phyloP scores from a whole-genome alignment of 2,888 invertebrate species.

The Arctia plantaginis region DNA sequence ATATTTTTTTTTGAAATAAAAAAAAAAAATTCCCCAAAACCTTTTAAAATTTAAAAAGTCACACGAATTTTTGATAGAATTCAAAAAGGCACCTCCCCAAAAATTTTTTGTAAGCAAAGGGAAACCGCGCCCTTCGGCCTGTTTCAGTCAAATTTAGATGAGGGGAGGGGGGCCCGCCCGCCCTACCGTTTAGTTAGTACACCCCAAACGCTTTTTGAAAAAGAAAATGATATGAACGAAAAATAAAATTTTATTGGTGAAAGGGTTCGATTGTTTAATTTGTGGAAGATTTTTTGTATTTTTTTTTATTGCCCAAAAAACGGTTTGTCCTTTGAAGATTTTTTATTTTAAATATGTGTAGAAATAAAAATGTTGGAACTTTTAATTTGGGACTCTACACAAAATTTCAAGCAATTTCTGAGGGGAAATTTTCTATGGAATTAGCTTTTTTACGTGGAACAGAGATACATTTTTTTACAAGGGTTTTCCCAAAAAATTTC shows the following conservation, averaged over 20 bases:
- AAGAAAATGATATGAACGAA: constrained; percentile 44
- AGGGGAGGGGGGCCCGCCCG: constrained; percentile 63
- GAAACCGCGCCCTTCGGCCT: constrained; percentile 53
- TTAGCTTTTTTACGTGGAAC: neutral
- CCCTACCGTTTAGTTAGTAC: constrained; percentile 58
- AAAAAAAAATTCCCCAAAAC: constrained; percentile 16
- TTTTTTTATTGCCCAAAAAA: constrained; percentile 2
- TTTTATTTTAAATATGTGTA: constrained; percentile 5
- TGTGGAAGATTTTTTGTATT: constrained; percentile 23
- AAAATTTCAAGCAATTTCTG: neutral
- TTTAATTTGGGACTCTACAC: neutral
- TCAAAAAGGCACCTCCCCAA: constrained; percentile 50
- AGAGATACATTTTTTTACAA: neutral
- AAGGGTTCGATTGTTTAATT: constrained; percentile 43
- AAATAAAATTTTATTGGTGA: constrained; percentile 44
- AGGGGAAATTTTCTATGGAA: neutral
- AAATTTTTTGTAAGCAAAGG: constrained; percentile 47
- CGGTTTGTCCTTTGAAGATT: neutral
- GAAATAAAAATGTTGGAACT: neutral
- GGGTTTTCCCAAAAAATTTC: neutral
- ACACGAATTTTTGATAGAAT: constrained; percentile 44
- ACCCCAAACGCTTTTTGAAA: constrained; percentile 52
- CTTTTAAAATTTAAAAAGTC: constrained; percentile 47
- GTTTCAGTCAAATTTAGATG: constrained; percentile 59
- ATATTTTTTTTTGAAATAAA: neutral